Base-by-base conservation (phyloP, 2,888 invertebrate species). In the Stenolophus ochropezus region DNA sequence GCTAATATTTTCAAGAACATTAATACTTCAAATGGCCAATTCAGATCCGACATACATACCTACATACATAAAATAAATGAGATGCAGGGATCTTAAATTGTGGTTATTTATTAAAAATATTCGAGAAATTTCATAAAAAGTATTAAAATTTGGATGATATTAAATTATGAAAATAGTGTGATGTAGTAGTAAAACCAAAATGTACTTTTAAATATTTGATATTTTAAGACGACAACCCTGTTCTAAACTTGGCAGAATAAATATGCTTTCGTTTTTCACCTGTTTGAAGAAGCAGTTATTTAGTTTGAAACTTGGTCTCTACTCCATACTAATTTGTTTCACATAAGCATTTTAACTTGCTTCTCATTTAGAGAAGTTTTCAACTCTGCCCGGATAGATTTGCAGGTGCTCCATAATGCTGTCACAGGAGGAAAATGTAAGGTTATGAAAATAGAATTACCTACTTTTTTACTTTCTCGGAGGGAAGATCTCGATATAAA, bases 251-350 rank as follows among this genome's bases (percentile, higher is more conserved):
- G 8, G 6, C 11, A 33, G 18, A 33, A 27, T 33, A 69, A 69
- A 69, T 18, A 69, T 33, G 27, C 5, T 65, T 65, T 61, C 65
- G 33, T 65, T 65, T 61, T 23, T 61, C 61, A n/a, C 14, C 61
- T 65, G 65, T 65, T 65, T 27, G 16, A 65, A 14, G 65, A 65
- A 20, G 0, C 23, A 21, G 58, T 58, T 58, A 58, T 65, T 42
- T 33, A 69, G 65, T 69, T 33, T 18, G 14, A 33, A 69, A 69
- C 33, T 69, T 18, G 14, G 27, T 69, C n/a, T 33, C 65, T 69
- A 27, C 3, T 69, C 16, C 1, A 18, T 33, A 61, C 33, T 42
- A 42, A 42, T 42, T 42, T 42, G 25, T 14, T 61, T 27, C 23
- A 1, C 51, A 4, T 61, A 69, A 69, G 65, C 18, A 69, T 69